Base-by-base conservation (phyloP, 2,113 vertebrate genomes). In the Archilochus colubris region DNA sequence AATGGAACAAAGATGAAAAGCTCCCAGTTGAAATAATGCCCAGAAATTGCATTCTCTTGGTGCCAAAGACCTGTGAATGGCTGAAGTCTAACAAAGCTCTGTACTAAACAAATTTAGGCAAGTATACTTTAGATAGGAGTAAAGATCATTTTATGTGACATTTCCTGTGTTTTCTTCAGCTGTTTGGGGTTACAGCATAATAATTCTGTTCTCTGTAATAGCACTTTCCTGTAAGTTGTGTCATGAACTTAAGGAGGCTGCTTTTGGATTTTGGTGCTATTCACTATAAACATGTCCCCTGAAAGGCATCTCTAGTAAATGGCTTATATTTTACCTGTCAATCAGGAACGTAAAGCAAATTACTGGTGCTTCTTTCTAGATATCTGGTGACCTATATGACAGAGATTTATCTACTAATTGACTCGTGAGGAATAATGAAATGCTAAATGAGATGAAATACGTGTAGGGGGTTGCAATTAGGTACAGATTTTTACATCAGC, bases 201-300 rank as follows among this genome's bases (percentile, higher is more conserved):
- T 27, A 62, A 55, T 74, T 53, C 50, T 75, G 18, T 23, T 24
- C n/a, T 57, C 21, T 16, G 1, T 7, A 30, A 79, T 17, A 74
- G 7, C 24, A 33, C 16, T 38, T 59, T 43, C 9, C 13, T 82
- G 53, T 48, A 50, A 62, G 54, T 44, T 51, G 7, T 31, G 22
- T 48, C 44, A 21, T 23, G 6, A 84, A n/a, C 23, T 64, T 50
- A 46, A 24, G 0, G 0, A 61, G 28, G 50, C 48, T 77, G 13
- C 36, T 59, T 69, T 58, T 58, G 51, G 33, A 51, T 82, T 63
- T 54, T 74, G 38, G 10, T 69, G 51, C n/a, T 11, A 3, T 21
- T 38, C 74, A 30, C 14, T 67, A 8, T 33, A 40, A 69, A 12
- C 69, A 15, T 14, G 33, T 22, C n/a, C 40, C 7, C 18, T n/a